These are phyloP conservation scores for Pelodiscus sinensis DNA, from an alignment of 2,113 vertebrate species.

Conservation along the genomic window DNA sequence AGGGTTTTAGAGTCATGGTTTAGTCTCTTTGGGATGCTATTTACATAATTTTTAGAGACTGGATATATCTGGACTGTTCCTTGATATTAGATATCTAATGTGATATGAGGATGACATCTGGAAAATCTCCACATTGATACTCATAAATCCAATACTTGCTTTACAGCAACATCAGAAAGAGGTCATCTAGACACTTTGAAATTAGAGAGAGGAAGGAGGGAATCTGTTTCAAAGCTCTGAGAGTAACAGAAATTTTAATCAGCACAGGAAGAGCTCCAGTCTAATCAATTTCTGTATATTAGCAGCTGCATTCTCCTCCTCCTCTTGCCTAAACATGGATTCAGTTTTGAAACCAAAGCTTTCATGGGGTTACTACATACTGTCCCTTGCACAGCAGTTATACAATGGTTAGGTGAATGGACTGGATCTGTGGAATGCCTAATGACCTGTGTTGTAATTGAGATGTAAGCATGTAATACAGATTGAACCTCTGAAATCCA, in stretches of 20 bases:
- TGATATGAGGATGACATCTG: not conserved
- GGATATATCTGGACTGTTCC: not conserved
- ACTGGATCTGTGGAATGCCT: not conserved
- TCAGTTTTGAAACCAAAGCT: not conserved
- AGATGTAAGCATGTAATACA: rapidly evolving
- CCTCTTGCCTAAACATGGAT: not conserved
- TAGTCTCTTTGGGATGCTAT: not conserved
- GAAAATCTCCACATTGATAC: not conserved
- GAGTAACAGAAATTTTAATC: not conserved
- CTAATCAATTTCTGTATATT: not conserved
- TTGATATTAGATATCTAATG: not conserved
- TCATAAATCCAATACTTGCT: not conserved
- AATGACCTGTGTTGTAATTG: not conserved
- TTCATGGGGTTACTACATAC: not conserved
- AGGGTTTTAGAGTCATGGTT: not conserved
- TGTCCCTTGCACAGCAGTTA: rapidly evolving
- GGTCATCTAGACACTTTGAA: not conserved
- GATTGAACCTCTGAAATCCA: too few relatives aligned
- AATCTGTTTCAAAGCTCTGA: not conserved
- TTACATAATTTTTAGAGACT: not conserved
- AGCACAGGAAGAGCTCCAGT: not conserved
- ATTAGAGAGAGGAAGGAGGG: not conserved
- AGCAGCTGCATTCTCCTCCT: not conserved
- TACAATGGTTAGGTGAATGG: not conserved
- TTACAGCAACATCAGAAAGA: not conserved